Base-by-base conservation (phyloP, 2,888 invertebrate species). In the Eristalinus sepulchralis region DNA sequence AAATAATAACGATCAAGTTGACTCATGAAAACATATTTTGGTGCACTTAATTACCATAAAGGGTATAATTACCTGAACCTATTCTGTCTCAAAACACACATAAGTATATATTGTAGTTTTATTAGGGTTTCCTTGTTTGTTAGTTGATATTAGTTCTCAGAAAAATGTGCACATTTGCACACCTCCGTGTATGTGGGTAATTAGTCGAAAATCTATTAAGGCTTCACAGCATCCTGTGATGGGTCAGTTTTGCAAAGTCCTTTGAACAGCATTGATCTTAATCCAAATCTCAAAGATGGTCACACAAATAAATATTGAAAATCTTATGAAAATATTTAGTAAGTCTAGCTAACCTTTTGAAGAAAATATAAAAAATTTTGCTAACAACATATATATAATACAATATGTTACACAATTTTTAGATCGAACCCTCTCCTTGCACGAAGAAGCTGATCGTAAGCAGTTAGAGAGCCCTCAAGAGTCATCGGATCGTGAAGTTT, bases 401-500 rank as follows among this genome's bases (percentile, higher is more conserved):
- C n/a, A n/a, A n/a, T n/a, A n/a, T n/a, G n/a, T n/a, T n/a, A n/a
- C n/a, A n/a, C n/a, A n/a, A n/a, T n/a, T 57, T 57, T 9, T 88
- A 92, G 92, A 91, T 75, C 90, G 90, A 20, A 89, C 90, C 31
- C 87, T 92, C 34, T 89, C 91, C 47, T 90, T 92, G 22, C 89
- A 83, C 13, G 90, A 91, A 83, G 90, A 90, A 20, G 63, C 89
- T 10, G 77, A 77, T 34, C 73, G 89, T 6, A 89, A 87, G 76
- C 90, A 88, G 33, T 76, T 89, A 9, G 90, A 91, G 33, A 90
- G 90, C 89, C 94, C 94, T 87, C 89, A 89, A 33, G 92, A 92
- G 68, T 94, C 94, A 6, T 95, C 95, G 0, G 95, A 95, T 88
- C 94, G 96, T 53, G 96, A 96, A 92, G 95, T 96, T 11, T 95